Evolutionary conservation across 2,888 invertebrate species (phyloP).

Genomic region (Apodemia zela): DNA sequence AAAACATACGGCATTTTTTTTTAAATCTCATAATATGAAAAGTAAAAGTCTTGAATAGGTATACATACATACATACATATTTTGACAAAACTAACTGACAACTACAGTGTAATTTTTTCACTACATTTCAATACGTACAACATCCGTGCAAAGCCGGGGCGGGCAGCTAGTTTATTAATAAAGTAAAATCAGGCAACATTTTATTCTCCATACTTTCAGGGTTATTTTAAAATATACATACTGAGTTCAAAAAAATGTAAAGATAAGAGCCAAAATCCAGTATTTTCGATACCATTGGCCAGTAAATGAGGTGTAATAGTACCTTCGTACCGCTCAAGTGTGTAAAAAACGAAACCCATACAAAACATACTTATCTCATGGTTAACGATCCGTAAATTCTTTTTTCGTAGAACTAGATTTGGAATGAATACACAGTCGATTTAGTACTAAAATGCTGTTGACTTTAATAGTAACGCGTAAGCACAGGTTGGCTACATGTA

Average conservation of each 20-base stretch:
- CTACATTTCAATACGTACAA: too few relatives aligned
- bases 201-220: background rate
- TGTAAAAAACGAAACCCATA: constrained; percentile 46
- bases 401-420: constrained; percentile 8
- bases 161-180: too few relatives aligned
- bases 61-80: too few relatives aligned
- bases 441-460: constrained; percentile 2
- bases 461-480: background rate
- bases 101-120: too few relatives aligned
- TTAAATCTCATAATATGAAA: too few relatives aligned
- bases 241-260: constrained; percentile 32
- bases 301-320: constrained; percentile 66
- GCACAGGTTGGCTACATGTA: too few relatives aligned
- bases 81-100: too few relatives aligned
- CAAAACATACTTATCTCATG: constrained; percentile 47
- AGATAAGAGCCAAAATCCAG: constrained; percentile 48
- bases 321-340: constrained; percentile 56
- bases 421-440: constrained; percentile 2
- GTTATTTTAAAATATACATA: constrained; percentile 3
- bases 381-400: constrained; percentile 51
- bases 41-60: too few relatives aligned
- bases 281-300: constrained; percentile 63
- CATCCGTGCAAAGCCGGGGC: too few relatives aligned
- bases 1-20: too few relatives aligned
- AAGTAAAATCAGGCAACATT: background rate